These are phyloP conservation scores for Carpatolechia fugitivella DNA, from an alignment of 2,888 invertebrate species.

Conservation along the genomic window DNA sequence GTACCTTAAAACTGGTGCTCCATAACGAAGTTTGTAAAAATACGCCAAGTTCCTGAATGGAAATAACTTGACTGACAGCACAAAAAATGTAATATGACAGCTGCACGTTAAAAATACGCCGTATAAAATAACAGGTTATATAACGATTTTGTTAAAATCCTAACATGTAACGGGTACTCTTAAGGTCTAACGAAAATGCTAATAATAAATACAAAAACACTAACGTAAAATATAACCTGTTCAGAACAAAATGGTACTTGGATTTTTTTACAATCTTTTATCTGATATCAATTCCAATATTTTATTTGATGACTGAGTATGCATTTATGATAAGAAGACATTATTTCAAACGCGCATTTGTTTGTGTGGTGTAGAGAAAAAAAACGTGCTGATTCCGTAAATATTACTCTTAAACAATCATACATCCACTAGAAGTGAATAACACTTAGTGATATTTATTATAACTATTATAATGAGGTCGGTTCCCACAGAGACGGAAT, in stretches of 20 bases:
- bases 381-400: conserved; percentile 18
- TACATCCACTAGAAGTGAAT: conserved; percentile 42
- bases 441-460: conserved; percentile 64
- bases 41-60: not conserved
- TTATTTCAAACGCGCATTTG: not conserved
- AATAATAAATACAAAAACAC: too few relatives aligned
- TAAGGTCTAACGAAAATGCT: too few relatives aligned
- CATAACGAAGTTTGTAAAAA: conserved; percentile 1
- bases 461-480: conserved; percentile 33
- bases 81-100: not conserved
- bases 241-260: too few relatives aligned
- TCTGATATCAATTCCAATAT: conserved; percentile 11
- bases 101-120: not conserved
- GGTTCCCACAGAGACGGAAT: too few relatives aligned
- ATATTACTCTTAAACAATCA: conserved; percentile 16
- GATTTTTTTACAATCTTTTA: not conserved
- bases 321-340: conserved; percentile 37
- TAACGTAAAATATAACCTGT: too few relatives aligned
- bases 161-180: too few relatives aligned
- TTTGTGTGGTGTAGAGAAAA: not conserved
- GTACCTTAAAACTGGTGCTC: conserved; percentile 37
- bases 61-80: not conserved
- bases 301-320: conserved; percentile 40
- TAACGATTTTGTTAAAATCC: too few relatives aligned
- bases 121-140: too few relatives aligned